Base-by-base conservation (phyloP, 2,797 vertebrate species). In the Darevskia nairensis region DNA sequence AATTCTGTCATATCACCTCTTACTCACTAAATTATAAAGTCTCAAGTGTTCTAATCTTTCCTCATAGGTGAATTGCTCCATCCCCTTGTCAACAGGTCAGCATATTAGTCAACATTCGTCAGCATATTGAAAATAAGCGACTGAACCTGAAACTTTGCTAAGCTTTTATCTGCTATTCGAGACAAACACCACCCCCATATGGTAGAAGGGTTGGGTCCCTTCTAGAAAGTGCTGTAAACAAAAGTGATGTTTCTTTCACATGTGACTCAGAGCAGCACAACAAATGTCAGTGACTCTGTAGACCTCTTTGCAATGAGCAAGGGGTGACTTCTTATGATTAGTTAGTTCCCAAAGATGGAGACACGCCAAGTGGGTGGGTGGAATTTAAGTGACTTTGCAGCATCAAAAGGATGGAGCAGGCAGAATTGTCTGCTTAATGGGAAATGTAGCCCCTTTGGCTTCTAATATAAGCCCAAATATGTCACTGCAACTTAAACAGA, bases 321-420 rank as follows among this genome's bases (percentile, higher is more conserved):
- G 64, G 61, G 55, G 64, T 80, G 35, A 8, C n/a, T 84, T 88
- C 90, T 92, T 88, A 76, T 39, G 8, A 35, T 39, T 88, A 86
- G 35, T 21, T 91, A 27, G 35, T 89, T 90, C 76, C 59, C n/a
- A 41, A 68, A 85, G 27, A 80, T 85, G 41, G 55, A 72, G 44
- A 71, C 23, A 71, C 17, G 3, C 41, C 8, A 39, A 72, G 50
- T 41, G 80, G 32, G 35, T 3, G 23, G 27, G 66, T 32, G 8
- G 9, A 66, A 87, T 84, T 4, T 55, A 90, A 82, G 32, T 75
- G 84, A 25, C n/a, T 86, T 39, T 80, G 21, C 66, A 27, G 84
- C 80, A 74, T 69, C 29, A 35, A 69, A 91, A 89, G 10, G 80
- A 82, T 61, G 78, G 21, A n/a, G 39, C 39, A 81, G 44, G 74